Evolutionary conservation across 2,888 invertebrate species (phyloP).

Genomic region (Carabus problematicus): DNA sequence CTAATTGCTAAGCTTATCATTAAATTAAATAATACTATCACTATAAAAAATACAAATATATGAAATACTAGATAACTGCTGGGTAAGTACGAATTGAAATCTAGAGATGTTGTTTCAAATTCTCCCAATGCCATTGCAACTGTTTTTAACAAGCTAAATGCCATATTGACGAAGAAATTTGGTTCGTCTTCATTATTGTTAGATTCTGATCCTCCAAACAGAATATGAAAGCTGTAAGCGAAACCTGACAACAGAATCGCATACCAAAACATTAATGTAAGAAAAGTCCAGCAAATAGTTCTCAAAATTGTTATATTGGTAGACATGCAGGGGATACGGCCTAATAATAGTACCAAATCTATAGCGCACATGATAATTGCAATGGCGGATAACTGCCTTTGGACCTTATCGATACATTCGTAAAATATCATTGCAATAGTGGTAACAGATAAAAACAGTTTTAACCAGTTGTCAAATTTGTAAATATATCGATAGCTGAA

Average conservation of each 20-base stretch:
- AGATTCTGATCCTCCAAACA: slow-evolving; percentile 67
- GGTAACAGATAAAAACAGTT: slow-evolving; percentile 70
- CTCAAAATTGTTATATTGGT: slow-evolving; percentile 85
- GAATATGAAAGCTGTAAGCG: slow-evolving; percentile 79
- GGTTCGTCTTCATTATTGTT: slow-evolving; percentile 65
- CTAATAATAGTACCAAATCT: slow-evolving; percentile 78
- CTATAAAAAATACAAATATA: slow-evolving; percentile 81
- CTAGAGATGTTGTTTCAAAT: slow-evolving; percentile 81
- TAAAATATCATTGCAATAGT: slow-evolving; percentile 68
- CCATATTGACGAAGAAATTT: slow-evolving; percentile 74
- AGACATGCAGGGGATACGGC: slow-evolving; percentile 79
- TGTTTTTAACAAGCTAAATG: slow-evolving; percentile 79
- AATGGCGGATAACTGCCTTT: slow-evolving; percentile 74
- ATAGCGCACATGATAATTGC: slow-evolving; percentile 78
- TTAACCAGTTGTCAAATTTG: slow-evolving; percentile 78
- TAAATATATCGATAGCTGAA: slow-evolving; percentile 71
- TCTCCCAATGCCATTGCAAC: slow-evolving; percentile 88
- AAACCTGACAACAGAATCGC: slow-evolving; percentile 83
- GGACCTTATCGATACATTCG: slow-evolving; percentile 62
- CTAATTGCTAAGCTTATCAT: slow-evolving; percentile 86
- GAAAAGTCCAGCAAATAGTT: slow-evolving; percentile 80
- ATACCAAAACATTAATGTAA: slow-evolving; percentile 80
- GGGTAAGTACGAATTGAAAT: slow-evolving; percentile 72
- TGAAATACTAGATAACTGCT: slow-evolving; percentile 79
- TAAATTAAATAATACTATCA: slow-evolving; percentile 82